phyloP scores from a whole-genome alignment of 2,113 vertebrate genomes.

The Ameiurus melas region DNA sequence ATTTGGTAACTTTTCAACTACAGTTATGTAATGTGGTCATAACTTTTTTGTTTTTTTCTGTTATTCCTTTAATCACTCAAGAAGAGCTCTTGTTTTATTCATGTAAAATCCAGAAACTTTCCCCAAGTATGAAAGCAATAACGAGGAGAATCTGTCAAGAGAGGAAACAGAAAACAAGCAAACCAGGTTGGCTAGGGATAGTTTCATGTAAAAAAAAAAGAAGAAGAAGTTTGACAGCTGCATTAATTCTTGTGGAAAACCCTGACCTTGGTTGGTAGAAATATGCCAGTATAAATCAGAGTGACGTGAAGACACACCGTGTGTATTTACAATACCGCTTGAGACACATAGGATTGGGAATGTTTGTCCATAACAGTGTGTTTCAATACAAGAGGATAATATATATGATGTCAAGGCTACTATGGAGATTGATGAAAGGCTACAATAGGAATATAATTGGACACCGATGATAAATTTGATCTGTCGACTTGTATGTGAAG shows the following conservation, averaged over 20 bases:
- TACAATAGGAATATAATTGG: conserved; percentile 3
- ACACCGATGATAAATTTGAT: background rate
- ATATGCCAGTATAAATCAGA: conserved; percentile 12
- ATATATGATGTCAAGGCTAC: conserved; percentile 2
- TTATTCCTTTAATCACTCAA: background rate
- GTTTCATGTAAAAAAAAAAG: background rate
- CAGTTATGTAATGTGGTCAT: background rate
- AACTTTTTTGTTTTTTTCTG: background rate
- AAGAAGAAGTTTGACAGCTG: background rate
- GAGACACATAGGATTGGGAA: background rate
- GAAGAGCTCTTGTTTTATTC: background rate
- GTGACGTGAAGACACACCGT: background rate
- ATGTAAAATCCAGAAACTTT: background rate
- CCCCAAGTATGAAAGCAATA: background rate
- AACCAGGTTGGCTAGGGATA: background rate
- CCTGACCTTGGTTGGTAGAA: background rate
- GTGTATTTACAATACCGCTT: background rate
- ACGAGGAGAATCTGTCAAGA: background rate
- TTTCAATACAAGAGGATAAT: background rate
- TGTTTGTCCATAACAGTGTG: conserved; percentile 2
- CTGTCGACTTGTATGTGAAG: background rate
- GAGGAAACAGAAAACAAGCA: background rate
- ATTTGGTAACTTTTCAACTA: background rate
- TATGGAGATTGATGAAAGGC: conserved; percentile 4
- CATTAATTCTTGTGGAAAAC: background rate